A percentile compares a stretch with the other conserved stretches of the same genome.
Conservation (phyloP, 2,888 invertebrate species). For the Temnothorax ravouxi region DNA sequence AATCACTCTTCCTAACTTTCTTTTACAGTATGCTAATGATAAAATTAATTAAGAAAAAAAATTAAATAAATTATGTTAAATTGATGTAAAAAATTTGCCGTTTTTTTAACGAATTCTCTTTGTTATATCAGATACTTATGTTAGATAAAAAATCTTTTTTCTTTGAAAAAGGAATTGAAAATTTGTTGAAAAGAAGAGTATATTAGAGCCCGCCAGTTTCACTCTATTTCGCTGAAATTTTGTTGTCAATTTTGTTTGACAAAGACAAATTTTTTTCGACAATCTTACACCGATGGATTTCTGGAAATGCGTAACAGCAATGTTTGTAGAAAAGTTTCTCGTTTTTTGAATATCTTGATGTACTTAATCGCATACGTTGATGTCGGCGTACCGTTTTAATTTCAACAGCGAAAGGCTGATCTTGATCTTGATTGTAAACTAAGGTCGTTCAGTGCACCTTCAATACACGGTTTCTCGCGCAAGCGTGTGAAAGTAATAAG, state of each 20-base stretch:
- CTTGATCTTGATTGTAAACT: constrained; percentile 44
- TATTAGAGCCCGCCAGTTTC: background rate
- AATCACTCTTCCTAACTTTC: background rate
- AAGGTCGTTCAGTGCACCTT: constrained; percentile 54
- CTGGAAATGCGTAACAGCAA: background rate
- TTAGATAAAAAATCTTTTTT: background rate
- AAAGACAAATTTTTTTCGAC: background rate
- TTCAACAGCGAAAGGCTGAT: constrained; percentile 28
- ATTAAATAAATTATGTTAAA: background rate
- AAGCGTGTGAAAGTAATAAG: constrained; percentile 42
- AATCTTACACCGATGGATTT: background rate
- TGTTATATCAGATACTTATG: background rate
- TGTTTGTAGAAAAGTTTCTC: background rate
- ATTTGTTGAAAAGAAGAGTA: background rate
- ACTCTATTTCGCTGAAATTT: background rate
- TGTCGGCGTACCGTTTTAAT: constrained; percentile 14
- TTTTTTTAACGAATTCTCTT: background rate
- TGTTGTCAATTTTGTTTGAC: background rate
- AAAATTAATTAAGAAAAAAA: constrained; percentile 12
- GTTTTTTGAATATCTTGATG: background rate
- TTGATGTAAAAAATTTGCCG: background rate
- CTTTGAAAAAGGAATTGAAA: background rate
- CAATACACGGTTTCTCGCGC: constrained; percentile 37
- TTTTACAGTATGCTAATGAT: background rate
- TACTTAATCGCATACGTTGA: background rate